A percentile compares a stretch with the other conserved stretches of the same genome.
These are phyloP conservation scores for Gymnobelideus leadbeateri DNA, from an alignment of 2,113 vertebrate species.

Conservation along the genomic window DNA sequence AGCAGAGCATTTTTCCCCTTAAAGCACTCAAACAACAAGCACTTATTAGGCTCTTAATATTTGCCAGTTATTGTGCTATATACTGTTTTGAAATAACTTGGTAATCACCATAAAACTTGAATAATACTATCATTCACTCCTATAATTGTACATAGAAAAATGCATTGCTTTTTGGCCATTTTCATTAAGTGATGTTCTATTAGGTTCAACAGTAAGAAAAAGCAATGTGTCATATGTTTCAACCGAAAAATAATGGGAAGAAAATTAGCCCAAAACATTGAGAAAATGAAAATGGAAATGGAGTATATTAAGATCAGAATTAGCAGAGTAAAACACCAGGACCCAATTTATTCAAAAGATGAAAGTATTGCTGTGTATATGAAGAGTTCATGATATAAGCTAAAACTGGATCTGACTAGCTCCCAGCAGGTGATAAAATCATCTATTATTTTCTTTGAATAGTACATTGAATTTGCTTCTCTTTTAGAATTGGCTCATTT, in stretches of 20 bases:
- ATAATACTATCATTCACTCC: neutral
- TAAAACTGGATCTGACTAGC: neutral
- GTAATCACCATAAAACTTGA: neutral
- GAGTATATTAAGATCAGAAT: neutral
- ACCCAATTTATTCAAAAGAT: neutral
- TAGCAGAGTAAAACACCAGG: neutral
- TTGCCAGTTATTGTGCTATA: neutral
- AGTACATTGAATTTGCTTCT: neutral
- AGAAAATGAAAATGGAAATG: neutral
- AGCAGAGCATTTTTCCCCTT: neutral
- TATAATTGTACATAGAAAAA: neutral
- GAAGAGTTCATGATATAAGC: neutral
- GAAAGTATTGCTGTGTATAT: neutral
- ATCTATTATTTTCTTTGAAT: constrained; percentile 8
- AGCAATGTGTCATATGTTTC: neutral
- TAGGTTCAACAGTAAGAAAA: neutral
- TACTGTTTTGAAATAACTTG: neutral
- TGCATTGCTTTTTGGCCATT: neutral
- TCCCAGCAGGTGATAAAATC: neutral
- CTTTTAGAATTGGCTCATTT: neutral
- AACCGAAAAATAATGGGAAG: neutral
- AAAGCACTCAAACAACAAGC: neutral
- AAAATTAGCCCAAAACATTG: neutral
- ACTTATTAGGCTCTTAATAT: neutral
- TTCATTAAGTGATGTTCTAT: neutral